Base-by-base conservation (phyloP, 30 jellyfish, hydroid and myxozoan species). In the Pseudorhiza aurosa region DNA sequence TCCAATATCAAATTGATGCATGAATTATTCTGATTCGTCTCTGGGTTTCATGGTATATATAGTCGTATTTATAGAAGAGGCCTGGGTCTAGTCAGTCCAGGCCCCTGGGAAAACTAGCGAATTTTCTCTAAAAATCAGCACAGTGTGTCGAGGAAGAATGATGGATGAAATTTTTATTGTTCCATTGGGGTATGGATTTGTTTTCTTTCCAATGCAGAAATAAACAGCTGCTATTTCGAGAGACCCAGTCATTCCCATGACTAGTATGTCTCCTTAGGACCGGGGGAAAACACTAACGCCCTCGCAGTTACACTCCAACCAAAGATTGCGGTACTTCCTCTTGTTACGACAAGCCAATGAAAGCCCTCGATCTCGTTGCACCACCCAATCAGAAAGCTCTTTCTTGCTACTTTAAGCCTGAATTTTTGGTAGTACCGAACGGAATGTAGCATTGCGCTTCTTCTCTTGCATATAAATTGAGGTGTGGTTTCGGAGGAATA, bases 401-500 rank as follows among this genome's bases (percentile, higher is more conserved):
- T 10, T 51, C 15, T 17, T 17, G 87, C 94, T 68, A 82, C 64
- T 46, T 68, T 31, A 35, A 56, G 68, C 71, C 94, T 82, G 94
- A 36, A 37, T 22, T 8, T 43, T 67, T 49, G 36, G 63, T 75
- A 46, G 86, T 81, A 70, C 74, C 60, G 87, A 82, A 46, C 75
- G 81, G 94, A 82, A 51, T 55, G 68, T 67, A 42, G 94, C 81
- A 39, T 68, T 70, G 81, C 73, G 63, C 56, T 64, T 58, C 87
- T 57, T 65, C 82, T 56, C 91, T 63, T 73, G 67, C 56, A 40
- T 37, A 63, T 82, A 70, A 71, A 82, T 82, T 82, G 94, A 82
- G 94, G 94, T 82, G 94, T 82, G 94, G 94, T 82, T 82, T 68
- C 72, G 82, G 26, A n/a, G 91, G 53, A 24, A 46, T 70, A 65